Evolutionary conservation across 2,797 vertebrate species (phyloP).

Genomic region (Sebastes hopkinsi): DNA sequence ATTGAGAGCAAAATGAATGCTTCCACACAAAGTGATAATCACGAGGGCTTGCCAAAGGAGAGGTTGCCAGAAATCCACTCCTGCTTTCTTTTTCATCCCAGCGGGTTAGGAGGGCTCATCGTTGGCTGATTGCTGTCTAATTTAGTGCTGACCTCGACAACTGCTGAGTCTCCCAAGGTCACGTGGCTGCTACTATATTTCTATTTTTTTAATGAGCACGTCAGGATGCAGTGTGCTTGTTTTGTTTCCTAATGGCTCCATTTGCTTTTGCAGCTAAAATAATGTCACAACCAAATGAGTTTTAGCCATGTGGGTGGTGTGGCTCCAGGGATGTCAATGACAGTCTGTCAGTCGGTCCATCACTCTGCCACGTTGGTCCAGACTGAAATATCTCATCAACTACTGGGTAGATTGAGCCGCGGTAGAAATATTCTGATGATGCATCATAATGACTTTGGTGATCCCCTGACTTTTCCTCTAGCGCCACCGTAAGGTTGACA

Average conservation of each 20-base stretch:
- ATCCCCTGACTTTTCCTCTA: not conserved
- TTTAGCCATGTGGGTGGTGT: not conserved
- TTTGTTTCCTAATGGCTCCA: not conserved
- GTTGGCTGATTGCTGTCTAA: constrained; percentile 64
- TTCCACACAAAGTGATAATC: constrained; percentile 81
- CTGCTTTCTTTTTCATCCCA: constrained; percentile 59
- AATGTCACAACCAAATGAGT: not conserved
- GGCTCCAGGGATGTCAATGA: not conserved
- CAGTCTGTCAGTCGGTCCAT: not conserved
- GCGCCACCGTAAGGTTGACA: not conserved
- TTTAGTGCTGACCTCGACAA: constrained; percentile 47
- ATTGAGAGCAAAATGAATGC: constrained; percentile 80
- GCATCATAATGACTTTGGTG: not conserved
- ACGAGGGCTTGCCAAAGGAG: constrained; percentile 64
- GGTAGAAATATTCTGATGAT: not conserved
- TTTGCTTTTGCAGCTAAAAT: not conserved
- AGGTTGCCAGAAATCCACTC: constrained; percentile 58
- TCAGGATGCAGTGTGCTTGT: not conserved
- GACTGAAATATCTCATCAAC: not conserved
- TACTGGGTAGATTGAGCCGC: not conserved
- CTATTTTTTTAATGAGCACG: constrained; percentile 15
- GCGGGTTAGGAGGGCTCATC: constrained; percentile 48
- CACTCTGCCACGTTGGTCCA: not conserved
- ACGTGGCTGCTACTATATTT: constrained; percentile 42
- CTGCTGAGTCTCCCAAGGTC: constrained; percentile 33